Evolutionary conservation across 2,888 invertebrate genomes (phyloP).

Genomic region (Rhagium mordax): DNA sequence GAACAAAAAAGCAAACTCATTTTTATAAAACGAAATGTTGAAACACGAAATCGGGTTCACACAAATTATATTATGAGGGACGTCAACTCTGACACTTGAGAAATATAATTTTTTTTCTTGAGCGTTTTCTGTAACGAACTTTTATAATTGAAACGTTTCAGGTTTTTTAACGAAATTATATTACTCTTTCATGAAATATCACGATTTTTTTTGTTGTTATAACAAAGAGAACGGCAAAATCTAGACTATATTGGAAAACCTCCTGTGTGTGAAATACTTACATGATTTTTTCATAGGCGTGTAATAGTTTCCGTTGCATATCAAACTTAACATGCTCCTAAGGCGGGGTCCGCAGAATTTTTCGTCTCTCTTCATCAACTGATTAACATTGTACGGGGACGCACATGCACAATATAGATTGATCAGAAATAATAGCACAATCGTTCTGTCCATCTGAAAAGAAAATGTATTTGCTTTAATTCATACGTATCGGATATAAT

Average conservation of each 20-base stretch:
- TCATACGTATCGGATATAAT: too few relatives aligned
- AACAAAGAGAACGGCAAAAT: too few relatives aligned
- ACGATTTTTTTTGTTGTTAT: too few relatives aligned
- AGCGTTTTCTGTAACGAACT: too few relatives aligned
- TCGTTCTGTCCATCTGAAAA: constrained; percentile 18
- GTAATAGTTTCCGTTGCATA: constrained; percentile 7
- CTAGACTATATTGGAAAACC: too few relatives aligned
- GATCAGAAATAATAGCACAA: constrained; percentile 5
- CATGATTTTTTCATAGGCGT: background rate
- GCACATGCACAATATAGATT: constrained; percentile 8
- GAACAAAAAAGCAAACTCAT: background rate
- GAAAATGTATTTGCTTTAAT: background rate
- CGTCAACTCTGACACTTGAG: too few relatives aligned
- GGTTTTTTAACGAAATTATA: too few relatives aligned
- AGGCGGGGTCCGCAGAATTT: constrained; percentile 5
- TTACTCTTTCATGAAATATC: too few relatives aligned
- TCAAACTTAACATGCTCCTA: background rate
- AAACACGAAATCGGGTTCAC: background rate
- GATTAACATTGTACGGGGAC: background rate
- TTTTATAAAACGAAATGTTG: background rate
- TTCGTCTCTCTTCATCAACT: constrained; percentile 11
- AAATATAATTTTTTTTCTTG: too few relatives aligned
- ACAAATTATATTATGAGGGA: background rate
- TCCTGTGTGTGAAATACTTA: too few relatives aligned
- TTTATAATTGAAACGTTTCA: too few relatives aligned